Conservation (phyloP, 2,888 invertebrate genomes). For the Gastrophysa polygoni region DNA sequence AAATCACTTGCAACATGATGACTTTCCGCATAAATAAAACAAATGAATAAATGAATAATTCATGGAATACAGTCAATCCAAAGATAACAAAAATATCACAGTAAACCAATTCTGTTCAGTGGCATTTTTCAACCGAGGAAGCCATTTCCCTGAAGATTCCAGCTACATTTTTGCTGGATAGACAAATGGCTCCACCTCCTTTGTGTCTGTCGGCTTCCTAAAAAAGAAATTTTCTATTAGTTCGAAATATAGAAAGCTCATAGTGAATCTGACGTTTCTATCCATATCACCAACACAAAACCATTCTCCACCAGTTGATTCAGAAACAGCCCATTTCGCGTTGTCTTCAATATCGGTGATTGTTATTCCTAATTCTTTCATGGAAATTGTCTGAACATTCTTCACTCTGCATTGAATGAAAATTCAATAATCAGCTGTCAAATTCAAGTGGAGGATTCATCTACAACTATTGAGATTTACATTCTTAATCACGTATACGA, state of each 20-base stretch:
- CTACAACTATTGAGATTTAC: too few species aligned
- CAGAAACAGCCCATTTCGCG: not conserved
- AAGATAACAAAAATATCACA: too few species aligned
- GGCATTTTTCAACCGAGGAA: not conserved
- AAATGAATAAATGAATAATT: too few species aligned
- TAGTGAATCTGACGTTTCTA: not conserved
- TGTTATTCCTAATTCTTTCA: not conserved
- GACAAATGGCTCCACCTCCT: not conserved
- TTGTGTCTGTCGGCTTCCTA: not conserved
- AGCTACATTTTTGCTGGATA: not conserved
- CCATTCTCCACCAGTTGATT: not conserved
- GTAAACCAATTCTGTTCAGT: too few species aligned
- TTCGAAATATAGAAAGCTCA: not conserved
- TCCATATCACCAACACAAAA: not conserved
- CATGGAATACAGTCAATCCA: too few species aligned
- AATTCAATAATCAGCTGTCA: too few species aligned
- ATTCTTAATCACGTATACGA: too few species aligned
- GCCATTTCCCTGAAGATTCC: not conserved
- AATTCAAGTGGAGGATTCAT: too few species aligned
- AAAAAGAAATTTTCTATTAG: not conserved
- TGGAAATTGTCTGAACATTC: not conserved
- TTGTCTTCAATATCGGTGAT: not conserved
- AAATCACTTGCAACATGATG: too few species aligned
- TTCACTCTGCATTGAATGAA: too few species aligned
- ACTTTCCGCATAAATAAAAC: too few species aligned